Evolutionary conservation across 2,797 vertebrate species (phyloP), one percentile per base, ranked within the genome.

Genomic region (Rhinoraja longicauda): DNA sequence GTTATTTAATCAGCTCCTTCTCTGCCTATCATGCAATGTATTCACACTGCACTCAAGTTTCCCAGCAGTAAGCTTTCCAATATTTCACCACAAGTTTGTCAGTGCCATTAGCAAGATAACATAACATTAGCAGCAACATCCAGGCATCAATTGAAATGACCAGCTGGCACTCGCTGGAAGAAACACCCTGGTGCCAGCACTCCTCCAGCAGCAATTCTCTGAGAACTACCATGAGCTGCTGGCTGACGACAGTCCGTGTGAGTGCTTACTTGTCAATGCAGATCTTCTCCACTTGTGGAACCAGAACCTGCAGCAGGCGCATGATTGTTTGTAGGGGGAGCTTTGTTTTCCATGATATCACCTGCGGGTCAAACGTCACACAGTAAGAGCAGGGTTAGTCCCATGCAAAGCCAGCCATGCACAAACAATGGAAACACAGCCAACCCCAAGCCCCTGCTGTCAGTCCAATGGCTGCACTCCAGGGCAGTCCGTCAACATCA

Each of bases 221-320:
- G 29, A n/a, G 26, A 62, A 15, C 59, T n/a, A 57, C 82, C 21
- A 62, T 7, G 84, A 62, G 12, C 29, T 8, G 29, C 29, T 29
- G 13, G 12, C 29, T 29, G 1, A 10, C 1, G 12, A n/a, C 59
- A 32, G 84, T 88, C 67, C 73, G 57, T 75, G 36, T 57, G 36
- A 93, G 0, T 12, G 90, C 96, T 93, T 95, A 99, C 99, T 99
- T 99, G 96, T 99, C 99, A 4, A 99, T 99, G 96, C 99, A 99
- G 96, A 99, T 99, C 96, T 99, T 99, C 95, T 99, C 99, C 96
- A 99, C 99, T 94, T 99, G 99, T 19, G 99, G 99, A 9, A 99
- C 99, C 92, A 99, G 95, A 93, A 99, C 99, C 95, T 99, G 99
- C 26, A 99, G 96, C 62, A 99, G 96, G 53, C 99, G 94, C 99